phyloP scores from a whole-genome alignment of 2,797 vertebrate species.

The Odontamblyopus lacepedii region DNA sequence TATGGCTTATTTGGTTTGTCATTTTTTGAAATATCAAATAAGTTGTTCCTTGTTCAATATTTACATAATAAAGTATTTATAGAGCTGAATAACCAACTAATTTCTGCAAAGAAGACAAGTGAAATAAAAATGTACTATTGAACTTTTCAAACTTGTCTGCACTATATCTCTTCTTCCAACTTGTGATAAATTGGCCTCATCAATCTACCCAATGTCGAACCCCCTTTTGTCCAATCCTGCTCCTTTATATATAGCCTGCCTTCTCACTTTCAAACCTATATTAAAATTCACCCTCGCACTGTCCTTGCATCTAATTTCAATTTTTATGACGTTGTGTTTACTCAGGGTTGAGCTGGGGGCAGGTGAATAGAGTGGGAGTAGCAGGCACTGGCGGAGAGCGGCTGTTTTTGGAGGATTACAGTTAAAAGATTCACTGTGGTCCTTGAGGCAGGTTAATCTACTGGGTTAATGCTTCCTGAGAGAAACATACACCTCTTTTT shows the following conservation, averaged over 20 bases:
- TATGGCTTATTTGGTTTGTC: background rate
- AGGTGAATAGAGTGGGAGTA: conserved; percentile 25
- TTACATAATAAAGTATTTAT: background rate
- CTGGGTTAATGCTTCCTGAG: conserved; percentile 31
- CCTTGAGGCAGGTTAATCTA: conserved; percentile 40
- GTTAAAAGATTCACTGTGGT: conserved; percentile 30
- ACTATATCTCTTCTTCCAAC: conserved; percentile 3
- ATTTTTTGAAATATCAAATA: background rate
- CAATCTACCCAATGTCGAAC: conserved; percentile 62
- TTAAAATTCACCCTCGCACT: conserved; percentile 51
- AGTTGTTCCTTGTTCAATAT: background rate
- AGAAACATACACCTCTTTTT: conserved; percentile 11
- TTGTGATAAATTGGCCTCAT: conserved; percentile 63
- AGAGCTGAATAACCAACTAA: background rate
- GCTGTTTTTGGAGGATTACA: conserved; percentile 32
- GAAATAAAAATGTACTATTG: background rate
- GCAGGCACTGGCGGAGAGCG: conserved; percentile 23
- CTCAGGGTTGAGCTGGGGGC: conserved; percentile 49
- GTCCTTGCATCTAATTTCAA: conserved; percentile 58
- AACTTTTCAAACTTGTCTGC: background rate
- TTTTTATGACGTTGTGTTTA: conserved; percentile 60
- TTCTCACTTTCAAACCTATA: conserved; percentile 28
- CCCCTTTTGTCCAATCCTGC: conserved; percentile 33
- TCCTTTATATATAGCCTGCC: conserved; percentile 25
- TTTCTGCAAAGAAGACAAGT: background rate